A percentile compares a stretch with the other conserved stretches of the same genome.
phyloP scores from a whole-genome alignment of 92 coral and sea anemone genomes.

The Zoanthus gigantus region DNA sequence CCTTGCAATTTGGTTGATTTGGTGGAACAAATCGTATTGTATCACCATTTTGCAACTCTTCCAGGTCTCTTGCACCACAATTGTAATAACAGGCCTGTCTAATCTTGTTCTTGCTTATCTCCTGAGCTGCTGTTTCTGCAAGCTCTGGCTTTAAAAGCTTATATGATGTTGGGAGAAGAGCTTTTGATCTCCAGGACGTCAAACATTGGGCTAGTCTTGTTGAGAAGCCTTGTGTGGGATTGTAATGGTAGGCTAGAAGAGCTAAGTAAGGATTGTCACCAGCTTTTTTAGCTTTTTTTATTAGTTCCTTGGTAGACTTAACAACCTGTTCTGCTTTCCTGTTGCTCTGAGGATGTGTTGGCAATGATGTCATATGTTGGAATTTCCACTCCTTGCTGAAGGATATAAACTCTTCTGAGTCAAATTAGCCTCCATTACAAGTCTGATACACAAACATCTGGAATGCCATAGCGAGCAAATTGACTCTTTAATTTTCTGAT shows the following conservation, averaged over 20 bases:
- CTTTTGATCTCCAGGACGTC: background rate
- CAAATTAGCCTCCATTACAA: background rate
- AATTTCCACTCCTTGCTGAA: background rate
- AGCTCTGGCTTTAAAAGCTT: background rate
- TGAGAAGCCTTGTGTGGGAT: background rate
- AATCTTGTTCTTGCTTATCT: background rate
- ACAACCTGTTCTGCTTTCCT: background rate
- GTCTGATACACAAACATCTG: constrained; percentile 23
- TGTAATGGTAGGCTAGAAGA: background rate
- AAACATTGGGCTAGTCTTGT: background rate
- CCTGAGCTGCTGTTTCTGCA: background rate
- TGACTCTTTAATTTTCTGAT: constrained; percentile 10
- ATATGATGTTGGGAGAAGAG: background rate
- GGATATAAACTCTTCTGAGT: background rate
- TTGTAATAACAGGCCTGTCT: background rate
- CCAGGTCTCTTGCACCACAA: background rate
- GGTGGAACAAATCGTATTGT: background rate
- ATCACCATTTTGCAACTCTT: background rate
- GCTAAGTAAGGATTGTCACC: background rate
- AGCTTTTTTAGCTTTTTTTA: background rate
- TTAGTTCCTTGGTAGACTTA: background rate
- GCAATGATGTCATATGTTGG: background rate
- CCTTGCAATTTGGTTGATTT: background rate
- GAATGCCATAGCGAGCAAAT: constrained; percentile 18
- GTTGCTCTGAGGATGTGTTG: background rate